Evolutionary conservation across 2,888 invertebrate genomes (phyloP), one percentile per base, ranked within the genome.

Genomic region (Aphidius colemani): DNA sequence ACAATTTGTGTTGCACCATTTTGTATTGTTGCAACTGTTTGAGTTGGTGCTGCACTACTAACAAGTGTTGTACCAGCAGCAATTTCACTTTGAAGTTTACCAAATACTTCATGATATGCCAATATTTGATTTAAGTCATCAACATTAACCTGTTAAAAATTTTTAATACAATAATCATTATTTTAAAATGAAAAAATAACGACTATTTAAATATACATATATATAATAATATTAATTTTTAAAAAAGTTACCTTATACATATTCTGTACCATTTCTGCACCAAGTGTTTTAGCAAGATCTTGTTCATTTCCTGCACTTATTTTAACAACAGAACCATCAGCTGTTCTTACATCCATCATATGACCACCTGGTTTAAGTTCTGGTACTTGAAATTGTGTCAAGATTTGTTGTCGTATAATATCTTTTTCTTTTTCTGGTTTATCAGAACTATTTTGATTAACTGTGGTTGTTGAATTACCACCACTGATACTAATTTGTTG

Each of bases 21-120:
- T 57, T 82, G 82, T 69, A 82, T 81, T 30, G 82, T 81, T 43
- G 82, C 81, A 11, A 82, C 81, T 13, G 82, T 82, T 65, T 82
- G 82, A 2, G 82, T 82, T 41, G 82, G 82, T 50, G 82, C 77
- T 43, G 82, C 81, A 11, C 80, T 77, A 11, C 80, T 79, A 11
- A 82, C 65, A 11, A 82, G 80, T 56, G 85, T 85, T 65, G 85
- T 84, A 60, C 85, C 84, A 62, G 84, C 82, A 48, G 83, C 82
- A 62, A 85, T 83, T 72, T 86, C 86, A 68, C 84, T 85, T 72
- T 88, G 89, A 65, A 90, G 82, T 76, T 90, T 90, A 41, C 90
- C 90, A 78, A 90, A 94, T 53, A 94, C 93, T 83, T 94, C 94
- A 78, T 94, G 94, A 83, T 94, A 94, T 49, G 93, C 92, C 69